Conservation (phyloP, 2,113 vertebrate genomes). For the Alethe diademata region DNA sequence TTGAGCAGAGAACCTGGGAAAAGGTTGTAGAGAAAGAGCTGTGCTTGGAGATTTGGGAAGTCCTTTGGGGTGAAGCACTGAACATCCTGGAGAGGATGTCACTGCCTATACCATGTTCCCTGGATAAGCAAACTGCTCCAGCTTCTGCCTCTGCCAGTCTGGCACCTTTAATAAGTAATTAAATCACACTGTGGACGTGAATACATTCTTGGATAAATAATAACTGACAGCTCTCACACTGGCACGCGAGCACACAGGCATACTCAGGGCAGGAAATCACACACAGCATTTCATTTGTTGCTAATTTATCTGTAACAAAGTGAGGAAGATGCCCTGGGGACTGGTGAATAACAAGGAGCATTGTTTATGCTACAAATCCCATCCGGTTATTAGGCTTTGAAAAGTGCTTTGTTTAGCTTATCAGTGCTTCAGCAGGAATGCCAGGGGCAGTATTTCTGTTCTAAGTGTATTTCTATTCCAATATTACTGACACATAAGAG, state of each 20-base stretch:
- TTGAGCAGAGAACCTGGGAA: background rate
- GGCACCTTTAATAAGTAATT: conserved; percentile 46
- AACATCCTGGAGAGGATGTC: background rate
- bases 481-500: background rate
- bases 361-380: conserved; percentile 60
- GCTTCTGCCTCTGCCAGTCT: conserved; percentile 38
- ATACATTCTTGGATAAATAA: conserved; percentile 31
- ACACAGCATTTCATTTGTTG: conserved; percentile 25
- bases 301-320: conserved; percentile 51
- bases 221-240: conserved; percentile 35
- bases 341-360: conserved; percentile 49
- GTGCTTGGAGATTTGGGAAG: background rate
- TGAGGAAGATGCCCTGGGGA: conserved; percentile 50
- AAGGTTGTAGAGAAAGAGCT: background rate
- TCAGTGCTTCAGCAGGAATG: conserved; percentile 27
- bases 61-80: background rate
- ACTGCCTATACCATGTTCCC: background rate
- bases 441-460: conserved; percentile 16
- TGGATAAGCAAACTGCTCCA: background rate
- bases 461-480: background rate
- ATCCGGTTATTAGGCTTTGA: conserved; percentile 52
- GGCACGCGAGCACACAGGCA: background rate
- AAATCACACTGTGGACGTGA: conserved; percentile 25
- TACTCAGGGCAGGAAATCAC: conserved; percentile 27
- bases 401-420: conserved; percentile 56